Conservation (phyloP, 1,140 invertebrate genomes). For the Atta cephalotes region DNA sequence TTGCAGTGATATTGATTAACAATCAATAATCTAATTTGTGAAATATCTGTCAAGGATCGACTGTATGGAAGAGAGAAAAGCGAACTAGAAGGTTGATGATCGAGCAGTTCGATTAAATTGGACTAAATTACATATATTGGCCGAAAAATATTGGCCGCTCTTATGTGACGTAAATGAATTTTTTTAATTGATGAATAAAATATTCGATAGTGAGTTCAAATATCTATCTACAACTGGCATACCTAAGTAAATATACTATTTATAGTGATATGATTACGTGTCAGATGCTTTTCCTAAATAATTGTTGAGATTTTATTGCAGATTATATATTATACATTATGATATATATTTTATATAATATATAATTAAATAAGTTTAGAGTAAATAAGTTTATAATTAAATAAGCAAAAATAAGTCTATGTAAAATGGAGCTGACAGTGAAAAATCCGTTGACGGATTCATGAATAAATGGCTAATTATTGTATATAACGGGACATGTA, state of each 20-base stretch:
- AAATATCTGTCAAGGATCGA: slow-evolving; percentile 58
- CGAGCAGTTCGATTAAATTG: slow-evolving; percentile 51
- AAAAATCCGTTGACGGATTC: not conserved
- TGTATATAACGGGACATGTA: slow-evolving; percentile 7
- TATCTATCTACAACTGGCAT: not conserved
- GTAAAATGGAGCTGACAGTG: not conserved
- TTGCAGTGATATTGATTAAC: slow-evolving; percentile 80
- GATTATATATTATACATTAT: not conserved
- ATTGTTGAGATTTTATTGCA: not conserved
- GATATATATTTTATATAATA: not conserved
- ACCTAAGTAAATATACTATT: not conserved
- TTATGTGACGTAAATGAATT: not conserved
- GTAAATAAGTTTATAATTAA: no score
- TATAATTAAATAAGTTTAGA: not conserved
- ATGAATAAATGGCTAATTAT: slow-evolving; percentile 27
- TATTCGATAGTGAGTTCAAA: not conserved
- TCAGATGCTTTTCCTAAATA: not conserved
- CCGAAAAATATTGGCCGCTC: slow-evolving; percentile 16
- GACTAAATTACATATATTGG: slow-evolving; percentile 27
- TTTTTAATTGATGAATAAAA: slow-evolving; percentile 17
- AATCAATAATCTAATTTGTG: slow-evolving; percentile 80
- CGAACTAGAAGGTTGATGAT: slow-evolving; percentile 24
- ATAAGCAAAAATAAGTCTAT: not conserved
- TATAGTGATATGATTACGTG: not conserved
- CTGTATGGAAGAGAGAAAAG: not conserved